A percentile compares a stretch with the other conserved stretches of the same genome.
phyloP scores from a whole-genome alignment of 2,888 invertebrate genomes.

The Hirtodrosophila duncani region DNA sequence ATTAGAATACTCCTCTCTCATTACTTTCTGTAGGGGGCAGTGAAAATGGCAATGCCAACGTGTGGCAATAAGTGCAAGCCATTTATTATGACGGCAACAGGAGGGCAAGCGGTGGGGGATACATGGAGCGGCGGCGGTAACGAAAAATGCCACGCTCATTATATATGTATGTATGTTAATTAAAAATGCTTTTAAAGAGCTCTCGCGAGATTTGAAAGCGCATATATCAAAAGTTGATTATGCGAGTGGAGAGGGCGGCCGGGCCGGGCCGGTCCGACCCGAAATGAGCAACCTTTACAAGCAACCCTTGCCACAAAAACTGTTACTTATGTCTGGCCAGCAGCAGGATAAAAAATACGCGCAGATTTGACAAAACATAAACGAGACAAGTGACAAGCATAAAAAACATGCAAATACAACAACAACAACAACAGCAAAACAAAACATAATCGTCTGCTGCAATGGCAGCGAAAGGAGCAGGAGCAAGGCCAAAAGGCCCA shows the following conservation, averaged over 20 bases:
- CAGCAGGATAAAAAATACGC: slow-evolving; percentile 45
- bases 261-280: not conserved
- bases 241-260: slow-evolving; percentile 36
- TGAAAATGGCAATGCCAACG: slow-evolving; percentile 1
- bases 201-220: slow-evolving; percentile 66
- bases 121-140: slow-evolving; percentile 15
- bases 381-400: slow-evolving; percentile 64
- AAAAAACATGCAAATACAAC: slow-evolving; percentile 33
- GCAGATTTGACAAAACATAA: slow-evolving; percentile 66
- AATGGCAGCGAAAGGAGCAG: slow-evolving; percentile 18
- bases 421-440: slow-evolving; percentile 5
- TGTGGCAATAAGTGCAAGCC: slow-evolving; percentile 51
- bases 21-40: no score
- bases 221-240: slow-evolving; percentile 71
- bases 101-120: slow-evolving; percentile 13
- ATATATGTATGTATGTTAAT: slow-evolving; percentile 70
- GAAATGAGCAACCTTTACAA: slow-evolving; percentile 1
- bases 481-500: slow-evolving; percentile 35
- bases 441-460: no score
- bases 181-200: slow-evolving; percentile 68
- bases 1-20: no score
- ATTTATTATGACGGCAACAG: slow-evolving; percentile 36
- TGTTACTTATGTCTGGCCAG: slow-evolving; percentile 1
- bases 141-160: slow-evolving; percentile 52
- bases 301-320: no score